Evolutionary conservation across 2,888 invertebrate species (phyloP), one percentile per base, ranked within the genome.

Genomic region (Dasysyrphus albostriatus): DNA sequence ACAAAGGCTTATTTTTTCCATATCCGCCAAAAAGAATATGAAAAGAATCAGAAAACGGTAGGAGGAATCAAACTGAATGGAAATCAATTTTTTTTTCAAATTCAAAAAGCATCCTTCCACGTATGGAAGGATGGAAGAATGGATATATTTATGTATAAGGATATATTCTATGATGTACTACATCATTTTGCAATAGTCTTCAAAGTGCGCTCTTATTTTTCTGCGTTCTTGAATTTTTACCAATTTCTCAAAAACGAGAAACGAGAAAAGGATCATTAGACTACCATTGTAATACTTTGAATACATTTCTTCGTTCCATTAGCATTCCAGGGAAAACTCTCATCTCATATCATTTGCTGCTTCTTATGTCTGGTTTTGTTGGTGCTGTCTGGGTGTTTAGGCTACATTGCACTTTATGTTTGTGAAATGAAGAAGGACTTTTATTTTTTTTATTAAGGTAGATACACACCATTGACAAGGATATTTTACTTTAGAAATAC

Each of bases 51-150:
- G 19, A 47, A 58, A 51, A n/a, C 19, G 34, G 42, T 42, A 58
- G 61, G 44, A 29, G 59, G 29, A 78, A 82, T 74, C 82, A 77
- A 85, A 85, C 82, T 77, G 85, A 82, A 82, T 85, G 76, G 81
- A 84, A 80, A 76, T 76, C 42, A 61, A 29, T 76, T 67, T 54
- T 44, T 63, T 16, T 32, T 63, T 59, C 44, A 47, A 70, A 70
- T 74, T 47, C 61, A 32, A 82, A 80, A 81, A 72, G 61, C 42
- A 42, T 42, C 42, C 24, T 9, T 61, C 9, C 8, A 29, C 42
- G 42, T 24, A 39, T 61, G 14, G 3, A 59, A 39, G n/a, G 29
- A 63, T n/a, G n/a, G 32, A 32, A n/a, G n/a, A n/a, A n/a, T n/a
- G n/a, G n/a, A n/a, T n/a, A n/a, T n/a, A n/a, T n/a, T n/a, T n/a